phyloP scores from a whole-genome alignment of 2,113 vertebrate genomes.

The Rhadina sibilatrix region DNA sequence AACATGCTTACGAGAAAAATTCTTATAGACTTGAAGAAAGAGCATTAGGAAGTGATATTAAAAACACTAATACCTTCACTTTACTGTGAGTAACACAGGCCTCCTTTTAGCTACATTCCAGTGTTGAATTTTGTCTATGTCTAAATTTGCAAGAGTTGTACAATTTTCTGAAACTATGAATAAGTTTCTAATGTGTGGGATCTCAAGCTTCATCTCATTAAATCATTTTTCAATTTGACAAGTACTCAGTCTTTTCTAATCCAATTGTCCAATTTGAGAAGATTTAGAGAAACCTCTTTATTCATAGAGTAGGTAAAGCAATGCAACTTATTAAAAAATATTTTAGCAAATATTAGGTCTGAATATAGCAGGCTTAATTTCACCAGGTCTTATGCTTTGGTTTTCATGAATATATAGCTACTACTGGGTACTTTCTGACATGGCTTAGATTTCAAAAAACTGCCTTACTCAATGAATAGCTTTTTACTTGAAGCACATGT shows the following conservation, averaged over 20 bases:
- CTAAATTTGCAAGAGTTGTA: neutral
- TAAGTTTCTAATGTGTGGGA: neutral
- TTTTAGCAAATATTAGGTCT: neutral
- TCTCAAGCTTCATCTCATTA: neutral
- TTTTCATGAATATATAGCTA: neutral
- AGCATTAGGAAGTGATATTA: neutral
- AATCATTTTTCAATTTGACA: neutral
- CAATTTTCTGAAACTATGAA: neutral
- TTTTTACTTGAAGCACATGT: neutral
- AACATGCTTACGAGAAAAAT: neutral
- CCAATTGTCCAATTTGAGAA: neutral
- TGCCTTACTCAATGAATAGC: neutral
- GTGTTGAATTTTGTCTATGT: neutral
- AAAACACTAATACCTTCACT: neutral
- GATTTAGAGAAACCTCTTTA: neutral
- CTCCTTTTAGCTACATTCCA: neutral
- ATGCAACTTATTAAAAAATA: neutral
- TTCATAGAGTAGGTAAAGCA: neutral
- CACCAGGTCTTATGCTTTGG: neutral
- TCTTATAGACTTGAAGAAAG: neutral
- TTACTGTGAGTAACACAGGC: fast-evolving
- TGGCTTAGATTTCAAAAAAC: neutral
- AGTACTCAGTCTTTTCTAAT: neutral
- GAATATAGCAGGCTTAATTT: neutral
- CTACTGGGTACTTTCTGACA: neutral